A percentile compares a stretch with the other conserved stretches of the same genome.
These are phyloP conservation scores for Papilio helenus DNA, from an alignment of 1,140 invertebrate genomes.

Conservation along the genomic window DNA sequence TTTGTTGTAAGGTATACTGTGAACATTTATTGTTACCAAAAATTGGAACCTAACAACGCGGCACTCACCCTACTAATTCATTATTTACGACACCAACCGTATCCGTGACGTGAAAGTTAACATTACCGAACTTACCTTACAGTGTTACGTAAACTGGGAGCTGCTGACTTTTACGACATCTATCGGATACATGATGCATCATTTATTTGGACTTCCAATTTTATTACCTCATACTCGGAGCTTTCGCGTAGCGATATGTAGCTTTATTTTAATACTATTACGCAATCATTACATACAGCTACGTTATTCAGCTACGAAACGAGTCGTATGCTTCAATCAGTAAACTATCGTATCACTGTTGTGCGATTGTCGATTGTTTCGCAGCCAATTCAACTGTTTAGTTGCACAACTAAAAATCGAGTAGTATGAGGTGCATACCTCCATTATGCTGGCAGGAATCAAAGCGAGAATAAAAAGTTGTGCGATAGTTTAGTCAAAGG, in stretches of 20 bases:
- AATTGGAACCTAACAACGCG: slow-evolving; percentile 21
- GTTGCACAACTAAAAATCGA: too few relatives aligned
- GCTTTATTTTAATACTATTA: slow-evolving; percentile 1
- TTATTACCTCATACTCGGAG: background rate
- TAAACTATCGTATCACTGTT: background rate
- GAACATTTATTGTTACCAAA: background rate
- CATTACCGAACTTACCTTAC: slow-evolving; percentile 27
- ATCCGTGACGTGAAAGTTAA: slow-evolving; percentile 29
- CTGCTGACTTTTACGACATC: slow-evolving; percentile 20
- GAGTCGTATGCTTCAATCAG: background rate
- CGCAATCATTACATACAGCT: background rate
- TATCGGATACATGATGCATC: slow-evolving; percentile 22
- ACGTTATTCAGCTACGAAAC: background rate
- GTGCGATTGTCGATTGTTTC: too few relatives aligned
- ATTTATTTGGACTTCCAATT: slow-evolving; percentile 19
- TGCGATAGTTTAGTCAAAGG: too few relatives aligned
- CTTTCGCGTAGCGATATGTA: background rate
- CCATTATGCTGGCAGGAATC: too few relatives aligned
- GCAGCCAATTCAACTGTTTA: too few relatives aligned
- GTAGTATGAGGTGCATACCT: too few relatives aligned
- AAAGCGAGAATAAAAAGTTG: too few relatives aligned
- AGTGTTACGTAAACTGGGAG: slow-evolving; percentile 27
- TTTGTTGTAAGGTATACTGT: slow-evolving; percentile 1
- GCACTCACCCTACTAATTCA: background rate
- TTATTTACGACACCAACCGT: slow-evolving; percentile 21